These are phyloP conservation scores for Parnassius mnemosyne DNA, from an alignment of 2,888 invertebrate species.

Conservation along the genomic window DNA sequence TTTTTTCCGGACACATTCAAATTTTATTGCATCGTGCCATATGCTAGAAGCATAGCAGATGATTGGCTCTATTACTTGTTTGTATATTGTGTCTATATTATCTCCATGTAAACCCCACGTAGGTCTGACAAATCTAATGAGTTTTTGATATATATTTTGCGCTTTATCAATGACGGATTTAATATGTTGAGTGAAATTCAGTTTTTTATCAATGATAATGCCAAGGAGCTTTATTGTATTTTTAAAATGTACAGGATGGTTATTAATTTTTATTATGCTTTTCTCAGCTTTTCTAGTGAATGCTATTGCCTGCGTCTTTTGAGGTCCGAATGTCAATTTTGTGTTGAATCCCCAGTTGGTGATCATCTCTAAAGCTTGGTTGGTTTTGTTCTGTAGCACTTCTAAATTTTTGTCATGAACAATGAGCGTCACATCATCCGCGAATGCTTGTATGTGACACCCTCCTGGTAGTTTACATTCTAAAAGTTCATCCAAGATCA, in stretches of 20 bases:
- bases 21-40: constrained; percentile 11
- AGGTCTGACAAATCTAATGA: constrained; percentile 1
- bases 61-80: constrained; percentile 29
- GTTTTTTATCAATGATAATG: neutral
- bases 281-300: constrained; percentile 18
- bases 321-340: constrained; percentile 25
- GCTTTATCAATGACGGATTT: constrained; percentile 16
- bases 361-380: constrained; percentile 1
- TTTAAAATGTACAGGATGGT: constrained; percentile 15
- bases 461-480: too few species aligned
- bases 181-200: constrained; percentile 7
- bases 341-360: constrained; percentile 19
- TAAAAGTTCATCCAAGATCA: too few species aligned
- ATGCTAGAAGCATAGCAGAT: constrained; percentile 24
- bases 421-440: constrained; percentile 31
- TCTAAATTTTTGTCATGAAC: neutral
- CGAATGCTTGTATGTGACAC: neutral
- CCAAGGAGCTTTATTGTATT: constrained; percentile 6
- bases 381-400: constrained; percentile 2
- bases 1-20: neutral
- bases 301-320: constrained; percentile 17
- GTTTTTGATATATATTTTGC: constrained; percentile 15
- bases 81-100: constrained; percentile 24
- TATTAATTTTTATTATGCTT: constrained; percentile 27
- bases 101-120: constrained; percentile 15